Evolutionary conservation across 1,140 invertebrate species (phyloP).

Genomic region (Bombus terrestris): DNA sequence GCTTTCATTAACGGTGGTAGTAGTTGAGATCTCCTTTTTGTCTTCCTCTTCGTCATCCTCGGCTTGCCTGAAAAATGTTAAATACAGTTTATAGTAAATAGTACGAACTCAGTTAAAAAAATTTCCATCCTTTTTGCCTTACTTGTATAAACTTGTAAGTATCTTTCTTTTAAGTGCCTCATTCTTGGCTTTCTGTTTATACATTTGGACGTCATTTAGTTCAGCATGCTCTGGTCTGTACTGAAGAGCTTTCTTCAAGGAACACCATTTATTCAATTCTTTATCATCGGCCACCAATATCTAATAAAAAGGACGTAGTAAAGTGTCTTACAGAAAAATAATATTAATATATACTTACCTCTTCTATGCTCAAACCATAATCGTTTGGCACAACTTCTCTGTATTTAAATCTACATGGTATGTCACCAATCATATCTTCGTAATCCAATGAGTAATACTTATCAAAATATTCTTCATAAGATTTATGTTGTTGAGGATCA

Average conservation of each 20-base stretch:
- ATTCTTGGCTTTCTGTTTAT: slow-evolving; percentile 89
- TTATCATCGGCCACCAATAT: slow-evolving; percentile 95
- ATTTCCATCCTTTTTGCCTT: slow-evolving; percentile 67
- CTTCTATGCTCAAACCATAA: slow-evolving; percentile 95
- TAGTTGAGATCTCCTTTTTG: background rate
- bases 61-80: slow-evolving; percentile 46
- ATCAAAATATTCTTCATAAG: slow-evolving; percentile 94
- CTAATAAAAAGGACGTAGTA: slow-evolving; percentile 79
- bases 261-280: slow-evolving; percentile 97
- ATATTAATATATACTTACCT: slow-evolving; percentile 84
- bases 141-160: slow-evolving; percentile 90
- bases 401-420: slow-evolving; percentile 97
- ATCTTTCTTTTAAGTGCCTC: slow-evolving; percentile 90
- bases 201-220: slow-evolving; percentile 90
- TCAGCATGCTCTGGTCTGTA: slow-evolving; percentile 91
- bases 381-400: slow-evolving; percentile 93
- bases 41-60: slow-evolving; percentile 53
- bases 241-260: slow-evolving; percentile 94
- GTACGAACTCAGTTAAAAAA: background rate
- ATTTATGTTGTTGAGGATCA: slow-evolving; percentile 88
- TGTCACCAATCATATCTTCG: slow-evolving; percentile 96
- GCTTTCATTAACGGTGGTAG: slow-evolving; percentile 9
- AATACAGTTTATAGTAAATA: slow-evolving; percentile 13
- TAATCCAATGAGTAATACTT: slow-evolving; percentile 97
- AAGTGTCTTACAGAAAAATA: slow-evolving; percentile 3